Conservation (phyloP, 2,888 invertebrate species). For the Diabrotica balteata region DNA sequence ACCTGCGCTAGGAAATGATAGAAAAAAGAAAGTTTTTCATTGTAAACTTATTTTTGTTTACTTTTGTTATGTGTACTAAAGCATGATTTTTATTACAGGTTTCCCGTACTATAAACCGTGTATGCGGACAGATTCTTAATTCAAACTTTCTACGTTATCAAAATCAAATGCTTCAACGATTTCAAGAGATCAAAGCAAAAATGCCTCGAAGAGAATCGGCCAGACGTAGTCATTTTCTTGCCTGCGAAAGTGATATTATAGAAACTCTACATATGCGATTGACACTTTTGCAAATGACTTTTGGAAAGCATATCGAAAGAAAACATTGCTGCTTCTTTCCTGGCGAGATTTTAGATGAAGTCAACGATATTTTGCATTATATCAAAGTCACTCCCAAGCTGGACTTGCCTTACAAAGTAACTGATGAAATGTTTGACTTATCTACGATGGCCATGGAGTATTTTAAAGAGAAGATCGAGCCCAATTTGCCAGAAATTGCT, state of each 20-base stretch:
- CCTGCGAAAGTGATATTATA: conserved; percentile 91
- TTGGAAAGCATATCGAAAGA: conserved; percentile 92
- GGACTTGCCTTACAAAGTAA: conserved; percentile 89
- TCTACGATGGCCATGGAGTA: conserved; percentile 99
- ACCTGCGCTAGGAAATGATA: too few relatives aligned
- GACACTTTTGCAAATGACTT: conserved; percentile 90
- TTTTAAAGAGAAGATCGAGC: conserved; percentile 93
- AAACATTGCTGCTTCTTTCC: conserved; percentile 95
- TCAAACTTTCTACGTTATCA: conserved; percentile 86
- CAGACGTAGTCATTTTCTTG: conserved; percentile 86
- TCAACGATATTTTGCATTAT: conserved; percentile 83
- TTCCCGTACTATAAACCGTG: conserved; percentile 79
- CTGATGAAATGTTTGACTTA: conserved; percentile 92
- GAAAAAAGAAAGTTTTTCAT: too few relatives aligned
- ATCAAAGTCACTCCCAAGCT: conserved; percentile 80
- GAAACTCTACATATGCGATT: conserved; percentile 93
- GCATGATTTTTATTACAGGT: conserved; percentile 66
- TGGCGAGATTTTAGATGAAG: conserved; percentile 93
- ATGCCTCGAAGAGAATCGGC: conserved; percentile 93
- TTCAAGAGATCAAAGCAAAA: conserved; percentile 87
- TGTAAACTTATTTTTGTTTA: too few relatives aligned
- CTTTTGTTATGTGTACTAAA: too few relatives aligned
- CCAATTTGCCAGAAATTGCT: conserved; percentile 85
- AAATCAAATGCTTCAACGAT: conserved; percentile 82
- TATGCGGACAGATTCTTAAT: conserved; percentile 82